phyloP scores from a whole-genome alignment of 2,113 vertebrate genomes.

The Pedetes capensis region DNA sequence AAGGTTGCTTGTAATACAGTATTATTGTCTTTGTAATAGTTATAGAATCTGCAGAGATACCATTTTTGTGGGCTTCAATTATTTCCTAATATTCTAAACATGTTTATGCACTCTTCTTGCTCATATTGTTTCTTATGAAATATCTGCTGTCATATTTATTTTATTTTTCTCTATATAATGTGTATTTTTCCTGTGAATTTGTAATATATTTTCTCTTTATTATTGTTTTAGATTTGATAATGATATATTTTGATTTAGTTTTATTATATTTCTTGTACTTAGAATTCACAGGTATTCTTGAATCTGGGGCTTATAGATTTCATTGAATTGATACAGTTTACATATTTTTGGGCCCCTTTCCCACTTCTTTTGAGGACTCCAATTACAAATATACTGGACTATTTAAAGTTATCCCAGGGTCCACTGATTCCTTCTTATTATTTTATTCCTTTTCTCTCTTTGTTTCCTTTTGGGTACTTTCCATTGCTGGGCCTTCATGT shows the following conservation, averaged over 20 bases:
- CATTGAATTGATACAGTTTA: neutral
- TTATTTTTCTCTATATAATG: neutral
- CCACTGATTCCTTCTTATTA: neutral
- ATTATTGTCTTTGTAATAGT: neutral
- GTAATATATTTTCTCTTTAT: neutral
- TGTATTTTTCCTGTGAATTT: neutral
- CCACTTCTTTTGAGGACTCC: neutral
- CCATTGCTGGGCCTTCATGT: neutral
- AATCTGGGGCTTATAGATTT: neutral
- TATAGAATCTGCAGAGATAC: neutral
- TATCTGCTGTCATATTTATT: neutral
- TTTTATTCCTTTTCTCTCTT: neutral
- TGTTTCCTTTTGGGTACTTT: constrained; percentile 14
- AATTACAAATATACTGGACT: neutral
- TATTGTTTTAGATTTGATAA: neutral
- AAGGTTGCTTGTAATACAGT: neutral
- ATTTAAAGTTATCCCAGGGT: neutral
- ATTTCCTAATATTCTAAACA: neutral
- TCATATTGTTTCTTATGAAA: neutral
- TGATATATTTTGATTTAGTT: neutral
- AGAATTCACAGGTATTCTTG: neutral
- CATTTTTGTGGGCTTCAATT: neutral
- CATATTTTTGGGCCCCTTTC: neutral
- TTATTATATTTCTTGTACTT: neutral
- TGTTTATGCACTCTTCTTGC: neutral